Percentiles rank a stretch among this genome's conserved stretches.
Conservation (phyloP, 2,888 invertebrate species). For the Alloplasta piceator region DNA sequence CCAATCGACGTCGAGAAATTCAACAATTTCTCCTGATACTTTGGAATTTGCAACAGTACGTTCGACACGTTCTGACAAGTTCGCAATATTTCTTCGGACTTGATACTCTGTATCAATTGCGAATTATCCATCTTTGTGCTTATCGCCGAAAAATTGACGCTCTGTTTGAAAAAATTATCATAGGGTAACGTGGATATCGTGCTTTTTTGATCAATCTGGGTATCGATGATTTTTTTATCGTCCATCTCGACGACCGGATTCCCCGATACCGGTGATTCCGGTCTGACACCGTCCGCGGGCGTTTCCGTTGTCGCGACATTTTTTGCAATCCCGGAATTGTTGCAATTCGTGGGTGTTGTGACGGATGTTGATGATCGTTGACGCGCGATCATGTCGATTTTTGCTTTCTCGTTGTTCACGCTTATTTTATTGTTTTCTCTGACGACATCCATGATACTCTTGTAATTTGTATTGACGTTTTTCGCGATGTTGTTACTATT, state of each 20-base stretch:
- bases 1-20: slow-evolving; percentile 73
- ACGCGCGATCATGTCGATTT: slow-evolving; percentile 64
- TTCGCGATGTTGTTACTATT: slow-evolving; percentile 62
- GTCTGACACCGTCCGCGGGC: slow-evolving; percentile 52
- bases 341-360: slow-evolving; percentile 34
- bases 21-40: slow-evolving; percentile 80
- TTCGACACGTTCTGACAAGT: slow-evolving; percentile 81
- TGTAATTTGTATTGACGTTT: slow-evolving; percentile 63
- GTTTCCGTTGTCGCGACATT: slow-evolving; percentile 51
- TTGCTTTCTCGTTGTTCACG: slow-evolving; percentile 69
- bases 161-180: slow-evolving; percentile 76
- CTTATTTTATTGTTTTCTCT: slow-evolving; percentile 71
- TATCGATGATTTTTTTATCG: slow-evolving; percentile 66
- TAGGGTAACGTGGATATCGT: slow-evolving; percentile 73
- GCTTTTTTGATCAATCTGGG: slow-evolving; percentile 68
- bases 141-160: slow-evolving; percentile 68
- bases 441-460: slow-evolving; percentile 64
- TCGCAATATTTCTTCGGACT: slow-evolving; percentile 79
- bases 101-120: slow-evolving; percentile 78
- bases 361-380: slow-evolving; percentile 67
- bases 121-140: slow-evolving; percentile 70
- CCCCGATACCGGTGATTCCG: slow-evolving; percentile 23
- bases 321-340: slow-evolving; percentile 45
- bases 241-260: slow-evolving; percentile 65
- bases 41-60: slow-evolving; percentile 80